These are phyloP conservation scores for Pontoporia blainvillei DNA, from an alignment of 2,113 vertebrate species.

Conservation along the genomic window DNA sequence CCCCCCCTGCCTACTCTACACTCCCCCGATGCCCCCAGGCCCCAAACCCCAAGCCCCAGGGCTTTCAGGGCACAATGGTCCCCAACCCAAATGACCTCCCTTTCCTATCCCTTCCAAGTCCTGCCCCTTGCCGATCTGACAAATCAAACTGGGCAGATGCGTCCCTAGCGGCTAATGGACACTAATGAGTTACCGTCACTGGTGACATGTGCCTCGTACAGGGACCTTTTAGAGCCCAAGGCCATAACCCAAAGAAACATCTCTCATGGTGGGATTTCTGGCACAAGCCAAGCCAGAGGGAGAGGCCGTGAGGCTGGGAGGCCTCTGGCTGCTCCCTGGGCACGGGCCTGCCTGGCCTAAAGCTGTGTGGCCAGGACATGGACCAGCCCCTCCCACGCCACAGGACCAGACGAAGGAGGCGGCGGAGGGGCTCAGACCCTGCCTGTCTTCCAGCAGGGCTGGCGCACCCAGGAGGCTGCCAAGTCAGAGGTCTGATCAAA, in stretches of 20 bases:
- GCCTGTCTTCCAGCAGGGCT: neutral
- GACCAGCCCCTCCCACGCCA: neutral
- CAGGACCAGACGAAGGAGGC: neutral
- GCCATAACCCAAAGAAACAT: neutral
- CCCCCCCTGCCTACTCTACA: neutral
- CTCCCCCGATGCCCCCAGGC: neutral
- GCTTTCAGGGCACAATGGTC: neutral
- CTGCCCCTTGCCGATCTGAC: constrained; percentile 42
- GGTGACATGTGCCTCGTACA: neutral
- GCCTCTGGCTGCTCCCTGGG: neutral
- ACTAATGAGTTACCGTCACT: constrained; percentile 25
- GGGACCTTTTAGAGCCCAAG: constrained; percentile 3
- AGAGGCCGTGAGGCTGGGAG: neutral
- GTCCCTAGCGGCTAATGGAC: constrained; percentile 28
- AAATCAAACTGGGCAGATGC: constrained; percentile 39
- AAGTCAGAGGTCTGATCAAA: constrained; percentile 74
- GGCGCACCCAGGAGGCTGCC: constrained; percentile 54
- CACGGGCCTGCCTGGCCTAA: neutral
- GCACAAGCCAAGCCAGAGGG: neutral
- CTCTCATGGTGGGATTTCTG: neutral
- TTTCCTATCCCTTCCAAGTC: neutral
- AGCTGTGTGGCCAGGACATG: accelerated
- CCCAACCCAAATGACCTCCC: constrained; percentile 5
- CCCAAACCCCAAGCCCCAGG: neutral
- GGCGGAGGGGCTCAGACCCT: neutral